Evolutionary conservation across 92 coral and sea anemone genomes (phyloP), one percentile per base, ranked within the genome.

Genomic region (Virgularia gustaviana): DNA sequence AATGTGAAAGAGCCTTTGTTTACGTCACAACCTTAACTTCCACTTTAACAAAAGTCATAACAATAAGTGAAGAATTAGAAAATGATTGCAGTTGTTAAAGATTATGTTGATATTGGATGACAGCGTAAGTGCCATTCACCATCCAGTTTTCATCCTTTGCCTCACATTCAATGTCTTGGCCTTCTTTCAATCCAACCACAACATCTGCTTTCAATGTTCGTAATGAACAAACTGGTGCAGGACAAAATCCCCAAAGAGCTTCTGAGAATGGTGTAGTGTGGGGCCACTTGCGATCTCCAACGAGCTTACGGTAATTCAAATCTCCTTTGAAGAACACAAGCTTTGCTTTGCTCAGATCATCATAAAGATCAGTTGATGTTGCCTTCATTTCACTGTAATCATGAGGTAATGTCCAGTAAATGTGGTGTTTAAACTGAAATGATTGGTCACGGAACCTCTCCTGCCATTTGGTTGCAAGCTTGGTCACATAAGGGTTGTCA

Each of bases 241-340:
- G 99, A 38, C 87, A 74, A 72, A 94, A 94, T 38, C 99, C 99
- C 87, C 99, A 87, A 15, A 94, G 76, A 32, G 96, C 99, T 31
- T 73, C 75, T n/a, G 44, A 66, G 67, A 87, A 89, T 23, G 89
- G 84, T 0, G 85, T 85, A 23, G 94, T 89, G 70, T 82, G 88
- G 22, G 85, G 88, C 99, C 99, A 94, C 67, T 89, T 89, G 2
- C 96, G 85, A 63, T 94, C 99, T 39, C 99, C 96, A 9, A 90
- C 96, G 72, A 94, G 76, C 70, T 94, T 94, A 24, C 99, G 88
- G 70, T 94, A 94, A 75, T 87, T 94, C 75, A 94, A 76, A 75
- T 94, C 99, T 7, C 99, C 99, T 71, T 94, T 94, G 49, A 94
- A 94, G 56, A 94, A 82, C 24, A 94, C 75, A 11, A 94, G 47